Evolutionary conservation across 2,797 vertebrate genomes (phyloP).

Genomic region (Rhinophrynus dorsalis): DNA sequence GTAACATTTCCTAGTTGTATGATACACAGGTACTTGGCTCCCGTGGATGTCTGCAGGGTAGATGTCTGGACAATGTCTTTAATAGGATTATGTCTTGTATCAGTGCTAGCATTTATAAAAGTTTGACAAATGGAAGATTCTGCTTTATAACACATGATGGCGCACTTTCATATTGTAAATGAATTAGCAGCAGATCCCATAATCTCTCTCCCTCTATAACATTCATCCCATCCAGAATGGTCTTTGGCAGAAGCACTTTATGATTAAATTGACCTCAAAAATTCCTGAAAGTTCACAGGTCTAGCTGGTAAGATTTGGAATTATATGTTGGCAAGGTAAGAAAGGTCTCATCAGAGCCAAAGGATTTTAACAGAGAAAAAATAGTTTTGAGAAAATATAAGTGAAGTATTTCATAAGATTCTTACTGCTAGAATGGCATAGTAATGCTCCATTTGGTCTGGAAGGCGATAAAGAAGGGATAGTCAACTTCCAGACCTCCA

Average conservation of each 20-base stretch:
- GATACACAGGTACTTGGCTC: not conserved
- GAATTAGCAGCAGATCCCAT: not conserved
- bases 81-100: not conserved
- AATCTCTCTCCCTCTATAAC: not conserved
- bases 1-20: not conserved
- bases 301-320: slow-evolving; percentile 5
- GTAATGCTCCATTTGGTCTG: not conserved
- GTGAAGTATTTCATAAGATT: not conserved
- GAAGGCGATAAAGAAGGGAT: too few species aligned
- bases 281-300: slow-evolving; percentile 18
- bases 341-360: not conserved
- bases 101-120: not conserved
- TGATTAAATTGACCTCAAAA: slow-evolving; percentile 6
- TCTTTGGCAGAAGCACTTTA: not conserved
- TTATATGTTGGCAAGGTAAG: slow-evolving; percentile 16
- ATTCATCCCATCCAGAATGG: not conserved
- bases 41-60: not conserved
- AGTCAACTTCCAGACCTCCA: too few species aligned
- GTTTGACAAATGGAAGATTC: slow-evolving; percentile 16
- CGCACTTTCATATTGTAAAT: slow-evolving; percentile 52
- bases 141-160: slow-evolving; percentile 62
- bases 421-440: not conserved
- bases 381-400: not conserved
- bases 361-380: not conserved
- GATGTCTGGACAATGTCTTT: not conserved